Evolutionary conservation across 2,113 vertebrate genomes (phyloP).

Genomic region (Rhinopomastus cyanomelas): DNA sequence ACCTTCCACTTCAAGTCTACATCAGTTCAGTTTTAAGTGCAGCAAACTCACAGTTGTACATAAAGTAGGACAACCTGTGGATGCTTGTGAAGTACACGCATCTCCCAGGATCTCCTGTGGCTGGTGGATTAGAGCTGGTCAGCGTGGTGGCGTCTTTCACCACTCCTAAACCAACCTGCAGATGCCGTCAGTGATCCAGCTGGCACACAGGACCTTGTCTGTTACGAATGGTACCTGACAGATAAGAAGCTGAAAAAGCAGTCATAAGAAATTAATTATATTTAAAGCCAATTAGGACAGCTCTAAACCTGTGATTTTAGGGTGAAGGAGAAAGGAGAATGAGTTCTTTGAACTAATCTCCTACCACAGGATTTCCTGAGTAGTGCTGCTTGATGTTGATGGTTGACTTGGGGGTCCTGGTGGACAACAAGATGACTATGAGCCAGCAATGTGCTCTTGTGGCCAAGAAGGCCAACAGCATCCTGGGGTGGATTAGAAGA

Average conservation of each 20-base stretch:
- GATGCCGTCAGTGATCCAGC: neutral
- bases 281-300: neutral
- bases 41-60: neutral
- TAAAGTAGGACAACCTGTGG: neutral
- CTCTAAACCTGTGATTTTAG: neutral
- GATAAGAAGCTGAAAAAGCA: neutral
- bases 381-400: neutral
- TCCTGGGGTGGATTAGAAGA: no score
- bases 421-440: no score
- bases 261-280: neutral
- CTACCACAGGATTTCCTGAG: neutral
- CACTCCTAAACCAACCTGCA: neutral
- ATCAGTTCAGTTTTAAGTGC: neutral
- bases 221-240: neutral
- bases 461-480: no score
- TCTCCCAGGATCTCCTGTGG: neutral
- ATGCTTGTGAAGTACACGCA: neutral
- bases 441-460: no score
- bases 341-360: neutral
- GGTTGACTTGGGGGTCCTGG: no score
- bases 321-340: neutral
- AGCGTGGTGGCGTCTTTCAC: neutral
- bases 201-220: neutral
- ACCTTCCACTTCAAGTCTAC: neutral
- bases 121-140: neutral